phyloP scores from a whole-genome alignment of 2,797 vertebrate genomes.

The Chrysocyon brachyurus region DNA sequence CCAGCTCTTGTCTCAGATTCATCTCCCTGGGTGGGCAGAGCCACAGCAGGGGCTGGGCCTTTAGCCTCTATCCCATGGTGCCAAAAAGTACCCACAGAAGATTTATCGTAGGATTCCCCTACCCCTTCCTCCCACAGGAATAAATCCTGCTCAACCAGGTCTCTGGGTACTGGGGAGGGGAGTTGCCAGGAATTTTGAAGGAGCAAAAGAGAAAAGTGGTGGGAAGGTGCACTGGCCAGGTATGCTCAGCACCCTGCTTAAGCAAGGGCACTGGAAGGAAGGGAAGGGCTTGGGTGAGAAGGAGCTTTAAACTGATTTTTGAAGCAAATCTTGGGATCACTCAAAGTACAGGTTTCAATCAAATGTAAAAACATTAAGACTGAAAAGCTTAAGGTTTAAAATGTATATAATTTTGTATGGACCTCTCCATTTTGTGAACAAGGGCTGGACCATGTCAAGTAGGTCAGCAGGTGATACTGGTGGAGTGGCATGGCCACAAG shows the following conservation, averaged over 20 bases:
- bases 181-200: not conserved
- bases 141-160: not conserved
- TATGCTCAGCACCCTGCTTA: not conserved
- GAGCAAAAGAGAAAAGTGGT: not conserved
- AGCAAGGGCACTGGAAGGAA: not conserved
- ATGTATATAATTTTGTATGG: not conserved
- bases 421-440: not conserved
- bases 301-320: not conserved
- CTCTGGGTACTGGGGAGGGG: not conserved
- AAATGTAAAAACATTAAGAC: not conserved
- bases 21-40: not conserved
- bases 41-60: not conserved
- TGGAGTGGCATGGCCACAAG: accelerated
- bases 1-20: not conserved
- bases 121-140: not conserved
- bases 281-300: not conserved
- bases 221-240: no score
- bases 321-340: not conserved
- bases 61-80: not conserved
- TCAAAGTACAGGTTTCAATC: not conserved
- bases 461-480: not conserved
- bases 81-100: not conserved
- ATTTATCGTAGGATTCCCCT: not conserved
- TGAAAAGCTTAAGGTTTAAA: not conserved
- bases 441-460: not conserved